phyloP scores from a whole-genome alignment of 2,113 vertebrate genomes.

The Sebastes schlegelii region DNA sequence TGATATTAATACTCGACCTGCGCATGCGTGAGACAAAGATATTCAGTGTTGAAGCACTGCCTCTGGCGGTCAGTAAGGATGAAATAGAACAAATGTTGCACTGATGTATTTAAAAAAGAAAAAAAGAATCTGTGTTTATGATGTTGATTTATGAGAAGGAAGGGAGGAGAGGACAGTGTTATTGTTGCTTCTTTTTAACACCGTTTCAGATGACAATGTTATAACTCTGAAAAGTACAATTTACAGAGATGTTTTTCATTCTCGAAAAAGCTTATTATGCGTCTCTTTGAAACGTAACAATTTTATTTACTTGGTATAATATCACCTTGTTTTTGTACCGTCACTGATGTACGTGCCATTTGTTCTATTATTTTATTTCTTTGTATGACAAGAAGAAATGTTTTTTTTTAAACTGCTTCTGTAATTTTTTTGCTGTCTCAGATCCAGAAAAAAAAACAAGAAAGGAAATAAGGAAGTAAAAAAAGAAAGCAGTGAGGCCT shows the following conservation, averaged over 20 bases:
- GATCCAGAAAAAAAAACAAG: conserved; percentile 45
- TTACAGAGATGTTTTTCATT: conserved; percentile 78
- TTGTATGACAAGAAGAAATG: conserved; percentile 65
- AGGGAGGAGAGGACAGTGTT: conserved; percentile 60
- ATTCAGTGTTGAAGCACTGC: no score
- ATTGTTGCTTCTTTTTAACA: conserved; percentile 67
- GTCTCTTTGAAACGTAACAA: conserved; percentile 70
- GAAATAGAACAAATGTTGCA: conserved; percentile 75
- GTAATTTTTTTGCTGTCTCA: conserved; percentile 76
- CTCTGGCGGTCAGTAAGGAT: no score
- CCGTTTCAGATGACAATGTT: conserved; percentile 69
- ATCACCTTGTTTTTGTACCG: conserved; percentile 76
- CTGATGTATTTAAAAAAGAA: conserved; percentile 82
- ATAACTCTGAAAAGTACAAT: conserved; percentile 76
- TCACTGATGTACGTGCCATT: conserved; percentile 76
- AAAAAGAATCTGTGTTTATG: conserved; percentile 75
- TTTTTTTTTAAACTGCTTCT: conserved; percentile 74
- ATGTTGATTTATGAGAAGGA: conserved; percentile 73
- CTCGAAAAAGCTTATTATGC: conserved; percentile 66
- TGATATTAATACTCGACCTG: no score
- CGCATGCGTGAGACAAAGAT: no score
- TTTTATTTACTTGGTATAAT: conserved; percentile 77
- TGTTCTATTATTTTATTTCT: conserved; percentile 55
- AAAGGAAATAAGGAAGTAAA: conserved; percentile 51
- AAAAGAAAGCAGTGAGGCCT: conserved; percentile 73